Conservation (phyloP, 2,797 vertebrate genomes). For the Anguilla marmorata region DNA sequence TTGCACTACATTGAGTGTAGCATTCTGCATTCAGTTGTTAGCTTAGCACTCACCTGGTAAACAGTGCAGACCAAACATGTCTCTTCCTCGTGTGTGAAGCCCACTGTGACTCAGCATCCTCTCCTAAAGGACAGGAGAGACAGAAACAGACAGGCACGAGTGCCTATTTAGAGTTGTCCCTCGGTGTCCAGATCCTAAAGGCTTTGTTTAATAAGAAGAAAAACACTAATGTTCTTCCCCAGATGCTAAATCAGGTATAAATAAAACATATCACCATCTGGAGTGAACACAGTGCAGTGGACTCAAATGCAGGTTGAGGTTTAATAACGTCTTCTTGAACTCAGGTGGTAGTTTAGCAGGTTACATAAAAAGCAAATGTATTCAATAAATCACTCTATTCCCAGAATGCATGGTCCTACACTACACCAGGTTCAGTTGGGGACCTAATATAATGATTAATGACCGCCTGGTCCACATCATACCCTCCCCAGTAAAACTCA, state of each 20-base stretch:
- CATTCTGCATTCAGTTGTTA: not conserved
- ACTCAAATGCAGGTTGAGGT: not conserved
- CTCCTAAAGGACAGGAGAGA: constrained; percentile 60
- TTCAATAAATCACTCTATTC: not conserved
- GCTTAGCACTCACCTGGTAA: constrained; percentile 66
- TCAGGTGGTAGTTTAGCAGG: not conserved
- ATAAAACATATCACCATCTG: not conserved
- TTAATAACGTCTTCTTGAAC: not conserved
- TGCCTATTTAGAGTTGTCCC: not conserved
- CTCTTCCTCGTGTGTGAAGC: constrained; percentile 64
- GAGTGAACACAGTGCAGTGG: not conserved
- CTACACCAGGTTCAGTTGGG: not conserved
- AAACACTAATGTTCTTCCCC: not conserved
- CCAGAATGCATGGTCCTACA: not conserved
- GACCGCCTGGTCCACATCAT: not conserved
- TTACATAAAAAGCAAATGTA: not conserved
- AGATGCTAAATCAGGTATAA: not conserved
- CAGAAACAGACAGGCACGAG: constrained; percentile 21
- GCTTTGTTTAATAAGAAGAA: not conserved
- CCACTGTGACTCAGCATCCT: constrained; percentile 74
- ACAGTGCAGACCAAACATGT: constrained; percentile 74
- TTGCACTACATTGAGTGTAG: not conserved
- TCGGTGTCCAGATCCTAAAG: not conserved
- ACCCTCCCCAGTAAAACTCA: not conserved
- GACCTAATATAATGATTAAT: not conserved